A percentile compares a stretch with the other conserved stretches of the same genome.
Evolutionary conservation across 2,888 invertebrate genomes (phyloP).

Genomic region (Nomada lathburiana): DNA sequence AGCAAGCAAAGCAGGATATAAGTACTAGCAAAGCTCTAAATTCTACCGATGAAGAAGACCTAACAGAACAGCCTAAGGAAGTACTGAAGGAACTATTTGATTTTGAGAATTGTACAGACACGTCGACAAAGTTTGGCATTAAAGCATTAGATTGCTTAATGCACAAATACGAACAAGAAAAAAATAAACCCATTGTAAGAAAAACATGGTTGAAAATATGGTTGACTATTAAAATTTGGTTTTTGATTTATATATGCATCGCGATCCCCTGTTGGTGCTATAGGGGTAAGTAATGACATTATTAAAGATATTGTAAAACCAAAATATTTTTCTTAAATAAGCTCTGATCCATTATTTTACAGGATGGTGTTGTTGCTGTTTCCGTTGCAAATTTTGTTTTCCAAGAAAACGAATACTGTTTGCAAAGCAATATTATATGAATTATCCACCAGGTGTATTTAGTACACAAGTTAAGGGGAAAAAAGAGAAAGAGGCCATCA

Average conservation of each 20-base stretch:
- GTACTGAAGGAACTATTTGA: slow-evolving; percentile 80
- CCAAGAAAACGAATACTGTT: slow-evolving; percentile 86
- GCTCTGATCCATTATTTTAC: background rate
- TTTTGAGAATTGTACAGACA: slow-evolving; percentile 85
- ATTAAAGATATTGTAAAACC: background rate
- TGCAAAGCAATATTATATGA: slow-evolving; percentile 86
- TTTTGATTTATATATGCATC: slow-evolving; percentile 83
- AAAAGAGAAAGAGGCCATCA: slow-evolving; percentile 66
- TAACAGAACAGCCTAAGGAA: slow-evolving; percentile 80
- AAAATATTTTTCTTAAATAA: background rate
- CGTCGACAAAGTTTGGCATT: slow-evolving; percentile 82
- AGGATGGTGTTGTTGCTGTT: slow-evolving; percentile 88
- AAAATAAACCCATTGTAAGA: slow-evolving; percentile 64
- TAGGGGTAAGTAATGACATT: slow-evolving; percentile 78
- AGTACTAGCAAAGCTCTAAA: slow-evolving; percentile 83
- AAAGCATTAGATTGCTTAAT: slow-evolving; percentile 83
- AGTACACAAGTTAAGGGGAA: slow-evolving; percentile 78
- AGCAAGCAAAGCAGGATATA: slow-evolving; percentile 80
- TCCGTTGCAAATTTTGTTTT: slow-evolving; percentile 86
- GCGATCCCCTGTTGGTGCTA: slow-evolving; percentile 86
- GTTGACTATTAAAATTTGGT: slow-evolving; percentile 83
- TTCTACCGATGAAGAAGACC: slow-evolving; percentile 82
- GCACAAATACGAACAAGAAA: slow-evolving; percentile 79
- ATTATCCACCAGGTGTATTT: slow-evolving; percentile 87
- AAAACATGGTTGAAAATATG: slow-evolving; percentile 76